A percentile compares a stretch with the other conserved stretches of the same genome.
These are phyloP conservation scores for Zeus faber DNA, from an alignment of 2,113 vertebrate genomes.

Conservation along the genomic window DNA sequence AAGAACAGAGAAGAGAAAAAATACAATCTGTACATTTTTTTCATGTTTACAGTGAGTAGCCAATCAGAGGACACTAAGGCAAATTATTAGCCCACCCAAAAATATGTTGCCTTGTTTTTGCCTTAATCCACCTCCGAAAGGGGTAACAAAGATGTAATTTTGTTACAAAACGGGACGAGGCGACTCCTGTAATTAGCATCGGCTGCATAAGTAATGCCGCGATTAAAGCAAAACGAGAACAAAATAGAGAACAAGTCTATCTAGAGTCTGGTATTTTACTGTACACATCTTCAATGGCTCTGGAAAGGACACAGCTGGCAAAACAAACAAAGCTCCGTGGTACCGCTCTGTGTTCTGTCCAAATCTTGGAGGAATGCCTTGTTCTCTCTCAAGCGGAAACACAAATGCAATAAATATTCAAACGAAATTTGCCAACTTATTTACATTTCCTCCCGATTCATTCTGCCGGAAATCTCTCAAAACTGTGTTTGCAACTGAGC, in stretches of 20 bases:
- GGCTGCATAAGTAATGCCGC: constrained; percentile 79
- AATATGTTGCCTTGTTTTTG: constrained; percentile 32
- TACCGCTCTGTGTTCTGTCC: constrained; percentile 34
- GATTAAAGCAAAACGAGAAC: constrained; percentile 42
- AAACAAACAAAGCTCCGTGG: constrained; percentile 23
- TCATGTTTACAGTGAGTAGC: constrained; percentile 90
- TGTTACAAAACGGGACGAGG: constrained; percentile 86
- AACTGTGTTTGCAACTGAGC: constrained; percentile 3
- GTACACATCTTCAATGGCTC: constrained; percentile 81
- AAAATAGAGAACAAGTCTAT: constrained; percentile 58
- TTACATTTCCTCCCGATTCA: too few species aligned
- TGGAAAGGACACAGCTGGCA: constrained; percentile 20
- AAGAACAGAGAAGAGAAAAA: constrained; percentile 69
- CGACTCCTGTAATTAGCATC: constrained; percentile 86
- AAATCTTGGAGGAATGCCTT: background rate
- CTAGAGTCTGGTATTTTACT: constrained; percentile 83
- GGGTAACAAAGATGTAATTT: constrained; percentile 74
- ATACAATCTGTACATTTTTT: constrained; percentile 88
- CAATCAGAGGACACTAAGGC: constrained; percentile 82
- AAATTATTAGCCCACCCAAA: constrained; percentile 74
- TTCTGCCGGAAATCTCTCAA: too few species aligned
- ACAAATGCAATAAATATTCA: too few species aligned
- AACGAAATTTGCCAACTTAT: too few species aligned
- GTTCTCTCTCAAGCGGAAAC: too few species aligned
- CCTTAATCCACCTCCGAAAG: constrained; percentile 54